phyloP scores from a whole-genome alignment of 1,140 invertebrate genomes.

The Brachionus plicatilis region DNA sequence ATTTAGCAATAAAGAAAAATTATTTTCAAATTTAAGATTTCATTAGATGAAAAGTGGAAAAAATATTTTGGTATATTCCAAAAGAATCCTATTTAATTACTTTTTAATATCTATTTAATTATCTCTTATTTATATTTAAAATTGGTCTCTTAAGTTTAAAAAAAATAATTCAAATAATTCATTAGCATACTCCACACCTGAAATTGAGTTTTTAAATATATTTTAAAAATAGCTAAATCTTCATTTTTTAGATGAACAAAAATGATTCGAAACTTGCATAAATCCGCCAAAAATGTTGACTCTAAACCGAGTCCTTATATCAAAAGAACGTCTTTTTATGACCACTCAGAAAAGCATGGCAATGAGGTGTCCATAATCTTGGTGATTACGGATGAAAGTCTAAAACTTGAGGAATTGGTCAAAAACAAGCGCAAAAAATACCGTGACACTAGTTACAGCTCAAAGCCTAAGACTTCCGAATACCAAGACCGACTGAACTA shows the following conservation, averaged over 20 bases:
- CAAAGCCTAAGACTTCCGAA: not conserved
- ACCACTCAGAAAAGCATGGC: not conserved
- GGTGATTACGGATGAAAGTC: constrained; percentile 13
- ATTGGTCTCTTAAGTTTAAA: not conserved
- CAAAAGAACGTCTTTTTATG: not conserved
- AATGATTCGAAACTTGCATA: not conserved
- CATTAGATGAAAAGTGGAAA: not conserved
- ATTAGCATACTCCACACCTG: not conserved
- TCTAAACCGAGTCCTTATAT: not conserved
- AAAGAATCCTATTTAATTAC: not conserved
- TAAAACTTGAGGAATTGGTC: not conserved
- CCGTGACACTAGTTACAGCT: not conserved
- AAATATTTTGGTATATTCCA: not conserved
- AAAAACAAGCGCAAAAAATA: not conserved
- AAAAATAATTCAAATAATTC: not conserved
- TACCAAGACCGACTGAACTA: not conserved
- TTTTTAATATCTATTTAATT: constrained; percentile 1
- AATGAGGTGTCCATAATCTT: constrained; percentile 17
- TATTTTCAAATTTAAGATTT: not conserved
- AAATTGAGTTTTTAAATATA: not conserved
- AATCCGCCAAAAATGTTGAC: not conserved
- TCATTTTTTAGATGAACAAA: not conserved
- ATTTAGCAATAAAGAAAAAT: not conserved
- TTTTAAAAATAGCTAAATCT: too few species aligned
- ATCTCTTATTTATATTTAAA: not conserved